phyloP scores from a whole-genome alignment of 2,888 invertebrate genomes.

The Julus scandinavius region DNA sequence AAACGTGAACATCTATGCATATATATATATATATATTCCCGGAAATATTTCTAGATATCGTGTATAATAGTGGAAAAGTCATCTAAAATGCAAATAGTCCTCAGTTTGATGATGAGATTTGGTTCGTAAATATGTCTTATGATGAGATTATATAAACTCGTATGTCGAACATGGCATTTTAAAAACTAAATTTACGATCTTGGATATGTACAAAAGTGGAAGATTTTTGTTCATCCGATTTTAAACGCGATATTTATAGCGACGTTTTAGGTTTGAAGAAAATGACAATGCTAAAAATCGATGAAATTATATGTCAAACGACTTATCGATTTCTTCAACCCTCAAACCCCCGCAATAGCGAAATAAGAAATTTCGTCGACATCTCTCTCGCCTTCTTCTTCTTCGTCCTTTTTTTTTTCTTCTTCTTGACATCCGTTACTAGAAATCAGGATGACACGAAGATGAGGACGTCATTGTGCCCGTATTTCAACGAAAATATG shows the following conservation, averaged over 20 bases:
- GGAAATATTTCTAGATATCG: not conserved
- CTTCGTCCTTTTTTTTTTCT: not conserved
- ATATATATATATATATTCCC: no score
- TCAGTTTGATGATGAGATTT: not conserved
- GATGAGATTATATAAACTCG: not conserved
- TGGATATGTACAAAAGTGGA: not conserved
- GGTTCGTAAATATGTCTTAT: not conserved
- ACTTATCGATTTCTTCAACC: not conserved
- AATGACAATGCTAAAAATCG: slow-evolving; percentile 10
- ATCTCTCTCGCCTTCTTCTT: not conserved
- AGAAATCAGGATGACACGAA: not conserved
- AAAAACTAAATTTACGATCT: not conserved
- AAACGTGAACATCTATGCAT: no score
- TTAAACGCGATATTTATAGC: not conserved
- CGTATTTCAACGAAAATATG: not conserved
- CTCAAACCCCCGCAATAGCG: not conserved
- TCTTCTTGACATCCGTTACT: slow-evolving; percentile 2
- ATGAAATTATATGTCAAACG: slow-evolving; percentile 7
- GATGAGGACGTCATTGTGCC: not conserved
- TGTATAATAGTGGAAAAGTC: not conserved
- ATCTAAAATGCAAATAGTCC: not conserved
- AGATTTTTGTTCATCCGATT: not conserved
- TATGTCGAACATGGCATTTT: not conserved
- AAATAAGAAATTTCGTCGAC: not conserved
- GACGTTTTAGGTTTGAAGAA: not conserved